phyloP scores from a whole-genome alignment of 2,888 invertebrate genomes.

The Fragum whitleyi region DNA sequence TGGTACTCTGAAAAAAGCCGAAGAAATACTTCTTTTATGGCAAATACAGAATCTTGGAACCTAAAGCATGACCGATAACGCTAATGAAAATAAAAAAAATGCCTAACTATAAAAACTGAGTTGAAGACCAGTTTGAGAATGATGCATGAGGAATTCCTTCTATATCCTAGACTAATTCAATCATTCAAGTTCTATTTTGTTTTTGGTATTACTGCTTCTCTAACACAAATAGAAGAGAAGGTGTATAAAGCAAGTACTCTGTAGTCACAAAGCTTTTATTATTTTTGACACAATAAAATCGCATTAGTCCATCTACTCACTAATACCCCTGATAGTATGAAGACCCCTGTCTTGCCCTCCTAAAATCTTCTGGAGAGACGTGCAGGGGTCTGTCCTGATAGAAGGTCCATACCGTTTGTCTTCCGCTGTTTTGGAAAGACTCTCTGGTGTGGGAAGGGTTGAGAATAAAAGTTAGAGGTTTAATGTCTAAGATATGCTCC shows the following conservation, averaged over 20 bases:
- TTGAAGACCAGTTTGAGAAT: neutral
- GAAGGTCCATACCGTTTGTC: conserved; percentile 23
- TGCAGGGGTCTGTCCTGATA: conserved; percentile 61
- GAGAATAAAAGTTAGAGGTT: neutral
- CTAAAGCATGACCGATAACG: too few species aligned
- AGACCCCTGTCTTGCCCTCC: conserved; percentile 73
- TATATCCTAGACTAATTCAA: neutral
- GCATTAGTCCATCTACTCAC: conserved; percentile 16
- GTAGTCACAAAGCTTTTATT: conserved; percentile 9
- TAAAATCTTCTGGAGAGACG: conserved; percentile 69
- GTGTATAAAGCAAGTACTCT: neutral
- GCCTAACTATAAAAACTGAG: neutral
- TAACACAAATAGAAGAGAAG: neutral
- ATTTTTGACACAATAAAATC: neutral
- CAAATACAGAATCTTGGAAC: too few species aligned
- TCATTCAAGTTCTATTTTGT: neutral
- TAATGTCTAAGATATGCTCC: conserved; percentile 19
- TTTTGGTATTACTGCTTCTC: neutral
- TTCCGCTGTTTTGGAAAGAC: conserved; percentile 35
- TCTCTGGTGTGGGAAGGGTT: conserved; percentile 30
- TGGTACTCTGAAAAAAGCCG: too few species aligned
- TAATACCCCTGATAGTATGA: conserved; percentile 16
- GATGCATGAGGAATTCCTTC: neutral
- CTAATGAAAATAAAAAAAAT: neutral
- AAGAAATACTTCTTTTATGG: too few species aligned